A percentile compares a stretch with the other conserved stretches of the same genome.
Evolutionary conservation across 2,888 invertebrate species (phyloP).

Genomic region (Zygogramma bicolorata): DNA sequence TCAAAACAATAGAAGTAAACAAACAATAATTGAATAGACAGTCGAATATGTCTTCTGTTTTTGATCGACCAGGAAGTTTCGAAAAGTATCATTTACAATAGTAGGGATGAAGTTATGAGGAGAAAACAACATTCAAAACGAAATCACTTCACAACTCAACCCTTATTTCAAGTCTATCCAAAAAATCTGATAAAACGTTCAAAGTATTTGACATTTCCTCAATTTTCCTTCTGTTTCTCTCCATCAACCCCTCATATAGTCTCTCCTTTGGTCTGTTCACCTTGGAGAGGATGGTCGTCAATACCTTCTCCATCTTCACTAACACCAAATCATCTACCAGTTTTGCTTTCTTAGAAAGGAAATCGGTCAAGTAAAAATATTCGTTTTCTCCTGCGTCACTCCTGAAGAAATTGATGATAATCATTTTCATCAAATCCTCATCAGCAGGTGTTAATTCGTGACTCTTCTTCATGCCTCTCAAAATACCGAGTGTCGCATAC

Average conservation of each 20-base stretch:
- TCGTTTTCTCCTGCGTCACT: slow-evolving; percentile 41
- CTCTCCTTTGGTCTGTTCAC: not conserved
- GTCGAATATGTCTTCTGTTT: too few species aligned
- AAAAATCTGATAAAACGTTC: slow-evolving; percentile 24
- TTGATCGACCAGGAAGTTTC: too few species aligned
- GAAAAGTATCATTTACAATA: not conserved
- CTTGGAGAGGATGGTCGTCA: slow-evolving; percentile 27
- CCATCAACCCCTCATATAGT: slow-evolving; percentile 8
- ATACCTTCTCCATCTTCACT: slow-evolving; percentile 44
- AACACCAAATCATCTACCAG: slow-evolving; percentile 48
- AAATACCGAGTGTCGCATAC: slow-evolving; percentile 43
- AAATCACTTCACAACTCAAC: not conserved
- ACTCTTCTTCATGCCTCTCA: slow-evolving; percentile 40
- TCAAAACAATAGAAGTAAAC: too few species aligned
- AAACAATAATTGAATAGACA: too few species aligned
- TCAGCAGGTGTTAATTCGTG: slow-evolving; percentile 43
- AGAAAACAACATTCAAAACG: not conserved
- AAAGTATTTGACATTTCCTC: slow-evolving; percentile 21
- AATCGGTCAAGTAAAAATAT: slow-evolving; percentile 47
- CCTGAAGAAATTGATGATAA: slow-evolving; percentile 37
- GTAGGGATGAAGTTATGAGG: not conserved
- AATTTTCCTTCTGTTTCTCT: slow-evolving; percentile 14
- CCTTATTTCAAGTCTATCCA: not conserved
- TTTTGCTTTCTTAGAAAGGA: slow-evolving; percentile 37
- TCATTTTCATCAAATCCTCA: slow-evolving; percentile 46